A percentile compares a stretch with the other conserved stretches of the same genome.
phyloP scores from a whole-genome alignment of 2,888 invertebrate species.

The Dromius quadrimaculatus region DNA sequence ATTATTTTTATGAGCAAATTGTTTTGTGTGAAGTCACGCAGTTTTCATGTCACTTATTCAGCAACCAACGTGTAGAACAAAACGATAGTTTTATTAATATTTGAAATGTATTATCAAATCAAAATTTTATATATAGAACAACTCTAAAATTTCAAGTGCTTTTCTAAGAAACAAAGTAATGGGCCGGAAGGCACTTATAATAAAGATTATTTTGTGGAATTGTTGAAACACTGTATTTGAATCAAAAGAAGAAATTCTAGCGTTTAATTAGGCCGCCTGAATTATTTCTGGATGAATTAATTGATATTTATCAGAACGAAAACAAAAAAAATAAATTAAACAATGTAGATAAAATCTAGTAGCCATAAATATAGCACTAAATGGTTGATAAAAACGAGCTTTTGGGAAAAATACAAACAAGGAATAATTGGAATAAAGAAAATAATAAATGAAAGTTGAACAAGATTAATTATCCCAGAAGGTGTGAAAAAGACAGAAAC shows the following conservation, averaged over 20 bases:
- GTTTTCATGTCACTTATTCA: no score
- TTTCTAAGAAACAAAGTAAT: no score
- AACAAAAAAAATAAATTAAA: constrained; percentile 28
- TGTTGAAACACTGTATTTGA: no score
- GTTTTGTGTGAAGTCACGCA: no score
- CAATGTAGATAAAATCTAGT: constrained; percentile 8
- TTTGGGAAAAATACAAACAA: constrained; percentile 4
- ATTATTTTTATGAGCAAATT: no score
- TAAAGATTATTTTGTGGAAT: no score
- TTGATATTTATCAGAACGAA: constrained; percentile 26
- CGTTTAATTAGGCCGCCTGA: constrained; percentile 25
- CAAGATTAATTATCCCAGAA: constrained; percentile 10
- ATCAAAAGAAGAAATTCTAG: constrained; percentile 20
- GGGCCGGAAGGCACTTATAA: no score
- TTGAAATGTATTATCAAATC: no score
- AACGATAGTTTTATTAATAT: no score
- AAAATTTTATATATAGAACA: no score
- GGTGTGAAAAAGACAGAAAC: constrained; percentile 34
- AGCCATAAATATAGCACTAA: constrained; percentile 12
- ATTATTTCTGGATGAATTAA: constrained; percentile 25
- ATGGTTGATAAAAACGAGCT: constrained; percentile 8
- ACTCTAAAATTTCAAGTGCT: no score
- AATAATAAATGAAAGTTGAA: constrained; percentile 26
- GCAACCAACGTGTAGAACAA: no score
- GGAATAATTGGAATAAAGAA: constrained; percentile 21